Conservation (phyloP, 2,888 invertebrate species). For the Pseudoips prasinana region DNA sequence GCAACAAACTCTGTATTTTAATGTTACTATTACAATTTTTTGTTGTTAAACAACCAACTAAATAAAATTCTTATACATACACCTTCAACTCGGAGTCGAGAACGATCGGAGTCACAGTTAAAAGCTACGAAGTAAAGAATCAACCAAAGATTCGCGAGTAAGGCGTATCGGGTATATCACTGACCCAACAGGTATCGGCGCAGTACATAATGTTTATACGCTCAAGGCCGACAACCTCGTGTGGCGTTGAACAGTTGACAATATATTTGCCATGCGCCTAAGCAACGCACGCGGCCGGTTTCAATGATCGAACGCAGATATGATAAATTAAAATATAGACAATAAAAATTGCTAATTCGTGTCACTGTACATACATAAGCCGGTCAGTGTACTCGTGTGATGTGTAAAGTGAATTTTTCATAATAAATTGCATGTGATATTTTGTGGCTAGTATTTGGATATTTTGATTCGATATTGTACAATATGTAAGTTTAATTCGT, state of each 20-base stretch:
- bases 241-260: conserved; percentile 44
- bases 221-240: conserved; percentile 63
- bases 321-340: conserved; percentile 27
- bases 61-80: too few species aligned
- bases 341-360: conserved; percentile 25
- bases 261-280: conserved; percentile 70
- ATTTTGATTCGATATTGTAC: too few species aligned
- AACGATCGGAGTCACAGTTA: too few species aligned
- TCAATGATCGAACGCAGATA: conserved; percentile 24
- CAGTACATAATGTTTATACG: conserved; percentile 41
- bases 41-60: too few species aligned
- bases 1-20: too few species aligned
- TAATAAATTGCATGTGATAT: too few species aligned
- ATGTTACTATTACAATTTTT: too few species aligned
- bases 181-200: conserved; percentile 46
- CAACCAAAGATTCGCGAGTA: too few species aligned
- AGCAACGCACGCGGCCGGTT: conserved; percentile 37
- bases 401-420: conserved; percentile 13
- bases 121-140: too few species aligned
- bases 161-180: conserved; percentile 17
- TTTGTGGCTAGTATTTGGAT: too few species aligned
- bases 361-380: conserved; percentile 27
- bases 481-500: conserved; percentile 5
- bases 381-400: conserved; percentile 20
- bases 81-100: too few species aligned